Evolutionary conservation across 2,113 vertebrate genomes (phyloP), one percentile per base, ranked within the genome.

Genomic region (Muntiacus muntjak): DNA sequence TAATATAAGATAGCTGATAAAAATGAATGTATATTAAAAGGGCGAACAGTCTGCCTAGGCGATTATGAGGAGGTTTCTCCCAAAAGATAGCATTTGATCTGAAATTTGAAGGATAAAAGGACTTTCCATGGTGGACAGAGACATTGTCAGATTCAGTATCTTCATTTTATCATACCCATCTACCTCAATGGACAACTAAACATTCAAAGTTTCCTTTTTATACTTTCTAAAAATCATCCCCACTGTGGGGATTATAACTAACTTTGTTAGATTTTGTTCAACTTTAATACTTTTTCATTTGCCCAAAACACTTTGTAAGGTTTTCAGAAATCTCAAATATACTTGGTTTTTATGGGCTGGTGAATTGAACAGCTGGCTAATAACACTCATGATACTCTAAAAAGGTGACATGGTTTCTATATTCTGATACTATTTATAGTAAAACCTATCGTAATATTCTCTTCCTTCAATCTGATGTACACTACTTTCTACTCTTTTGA

Each of bases 301-400:
- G 21, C 47, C 84, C 45, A 7, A 94, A 97, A 92, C 30, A 58
- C 47, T 96, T 89, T 82, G 17, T 28, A 54, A 92, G 43, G 25
- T 21, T 64, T 94, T 76, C 60, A 96, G 64, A 96, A 95, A 96
- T 95, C 78, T 78, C 89, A 96, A 78, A 96, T 89, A 82, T 71
- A 91, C 50, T 96, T 78, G 33, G 33, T 58, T 96, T 97, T 96
- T 82, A 97, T 94, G 90, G 50, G 4, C 30, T 92, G 81, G 7
- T 93, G 54, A 93, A 95, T 47, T 89, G 87, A 93, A 86, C 78
- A 96, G 87, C 58, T 98, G 86, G 87, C 54, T 84, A 94, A 83
- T 92, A 95, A 86, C 54, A 92, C 21, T 85, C 47, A 88, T 76
- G 58, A 79, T 7, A 87, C 19, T 79, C 11, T 60, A 30, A 79